Evolutionary conservation across 2,797 vertebrate genomes (phyloP), one percentile per base, ranked within the genome.

Genomic region (Notolepis coatsorum): DNA sequence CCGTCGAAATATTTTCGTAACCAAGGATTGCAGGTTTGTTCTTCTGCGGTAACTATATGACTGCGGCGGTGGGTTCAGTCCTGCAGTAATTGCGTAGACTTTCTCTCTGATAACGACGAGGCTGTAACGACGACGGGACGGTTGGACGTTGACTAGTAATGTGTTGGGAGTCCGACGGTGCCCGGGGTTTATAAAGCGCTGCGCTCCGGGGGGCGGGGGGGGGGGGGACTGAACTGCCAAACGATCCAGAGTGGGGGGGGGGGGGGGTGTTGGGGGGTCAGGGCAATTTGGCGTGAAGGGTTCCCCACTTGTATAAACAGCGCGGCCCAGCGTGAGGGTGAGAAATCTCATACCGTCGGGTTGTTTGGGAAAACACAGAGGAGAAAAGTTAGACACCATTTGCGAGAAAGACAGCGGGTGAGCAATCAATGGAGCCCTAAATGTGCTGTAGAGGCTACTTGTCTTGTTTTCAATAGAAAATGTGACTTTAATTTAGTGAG

Each of bases 301-400:
- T 31, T 25, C 39, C 4, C 18, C 24, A 33, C 59, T 68, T 72
- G 61, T 53, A 43, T 41, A 68, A 74, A 74, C 58, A 75, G 10
- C 1, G 1, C 58, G 0, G 35, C 53, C 13, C 77, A 3, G 75
- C 61, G 27, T 61, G 79, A 39, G 2, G 65, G 77, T 78, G 77
- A 78, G 81, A 80, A 71, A 75, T 75, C 30, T 80, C 30, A 7
- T 63, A n/a, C 91, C 90, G 85, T 66, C 62, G 78, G 91, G 89
- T 93, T 94, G 91, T 92, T 47, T 84, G 89, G 87, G 88, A 88
- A 85, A 91, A 91, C 87, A 84, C 46, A n/a, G 24, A 70, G 80
- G 88, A 83, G 85, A 76, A 75, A 89, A 83, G 75, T 83, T 79
- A 84, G 73, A 80, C 85, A 76, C 79, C 82, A 81, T 85, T 87